Conservation (phyloP, 37 sponge, comb jelly and placozoan species). For the Cliona cf. orientalis region DNA sequence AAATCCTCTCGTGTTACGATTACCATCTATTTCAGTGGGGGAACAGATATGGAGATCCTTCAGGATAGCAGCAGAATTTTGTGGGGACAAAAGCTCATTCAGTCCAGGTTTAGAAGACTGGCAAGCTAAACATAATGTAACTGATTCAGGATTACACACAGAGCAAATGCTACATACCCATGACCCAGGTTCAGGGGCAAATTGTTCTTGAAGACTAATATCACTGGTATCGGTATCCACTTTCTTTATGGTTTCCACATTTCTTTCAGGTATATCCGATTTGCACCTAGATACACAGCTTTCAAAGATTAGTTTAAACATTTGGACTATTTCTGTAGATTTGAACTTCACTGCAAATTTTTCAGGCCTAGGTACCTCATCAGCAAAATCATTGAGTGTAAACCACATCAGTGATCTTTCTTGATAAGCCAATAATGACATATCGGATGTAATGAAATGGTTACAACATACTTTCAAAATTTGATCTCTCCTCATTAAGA, state of each 20-base stretch:
- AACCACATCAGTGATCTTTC: conserved; percentile 84
- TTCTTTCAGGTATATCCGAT: not conserved
- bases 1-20: no score
- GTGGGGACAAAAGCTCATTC: no score
- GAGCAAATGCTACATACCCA: conserved; percentile 51
- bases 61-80: no score
- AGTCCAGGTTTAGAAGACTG: no score
- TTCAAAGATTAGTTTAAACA: conserved; percentile 76
- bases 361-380: conserved; percentile 75
- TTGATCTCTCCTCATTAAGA: conserved; percentile 93
- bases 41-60: no score
- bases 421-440: no score
- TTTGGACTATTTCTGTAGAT: conserved; percentile 54
- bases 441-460: conserved; percentile 81
- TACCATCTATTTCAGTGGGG: no score
- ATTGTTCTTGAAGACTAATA: not conserved
- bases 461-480: conserved; percentile 93
- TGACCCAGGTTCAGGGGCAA: conserved; percentile 6
- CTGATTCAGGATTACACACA: conserved; percentile 22
- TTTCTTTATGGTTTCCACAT: not conserved
- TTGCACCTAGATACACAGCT: conserved; percentile 1
- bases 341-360: conserved; percentile 85
- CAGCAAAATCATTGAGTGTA: conserved; percentile 81
- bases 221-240: not conserved
- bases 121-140: conserved; percentile 44